phyloP scores from a whole-genome alignment of 2,888 invertebrate species.

The Noctua pronuba region DNA sequence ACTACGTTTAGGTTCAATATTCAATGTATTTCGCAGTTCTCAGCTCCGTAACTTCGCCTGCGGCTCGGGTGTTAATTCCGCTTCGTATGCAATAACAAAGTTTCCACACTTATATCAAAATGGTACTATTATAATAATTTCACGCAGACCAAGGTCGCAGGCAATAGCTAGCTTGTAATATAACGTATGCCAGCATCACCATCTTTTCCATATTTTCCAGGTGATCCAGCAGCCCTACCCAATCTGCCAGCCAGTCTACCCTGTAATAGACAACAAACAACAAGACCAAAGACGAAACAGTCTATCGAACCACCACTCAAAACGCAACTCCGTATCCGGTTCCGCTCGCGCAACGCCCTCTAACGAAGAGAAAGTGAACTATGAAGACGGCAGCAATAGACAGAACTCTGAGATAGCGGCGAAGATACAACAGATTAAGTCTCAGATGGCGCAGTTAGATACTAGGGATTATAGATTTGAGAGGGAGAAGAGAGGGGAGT shows the following conservation, averaged over 20 bases:
- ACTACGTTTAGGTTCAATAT: too few relatives aligned
- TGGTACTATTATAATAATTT: too few relatives aligned
- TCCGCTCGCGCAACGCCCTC: conserved; percentile 74
- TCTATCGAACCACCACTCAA: conserved; percentile 59
- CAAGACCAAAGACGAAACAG: conserved; percentile 59
- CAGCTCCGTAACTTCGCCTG: too few relatives aligned
- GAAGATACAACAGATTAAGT: conserved; percentile 84
- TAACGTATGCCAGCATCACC: neutral
- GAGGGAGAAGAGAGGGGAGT: conserved; percentile 62
- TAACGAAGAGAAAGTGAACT: conserved; percentile 68
- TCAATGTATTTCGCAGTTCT: too few relatives aligned
- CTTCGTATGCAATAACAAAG: too few relatives aligned
- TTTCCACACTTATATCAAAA: too few relatives aligned
- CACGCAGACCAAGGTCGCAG: too few relatives aligned
- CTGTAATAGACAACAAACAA: conserved; percentile 67
- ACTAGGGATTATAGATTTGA: conserved; percentile 65
- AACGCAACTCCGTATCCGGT: conserved; percentile 67
- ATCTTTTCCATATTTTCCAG: conserved; percentile 62
- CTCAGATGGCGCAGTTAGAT: conserved; percentile 79
- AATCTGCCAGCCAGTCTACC: conserved; percentile 78
- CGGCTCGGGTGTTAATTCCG: too few relatives aligned
- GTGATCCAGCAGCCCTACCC: conserved; percentile 81
- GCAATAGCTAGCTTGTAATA: too few relatives aligned
- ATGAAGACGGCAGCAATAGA: conserved; percentile 58
- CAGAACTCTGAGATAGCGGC: conserved; percentile 75